Percentiles rank a stretch among this genome's conserved stretches.
phyloP scores from a whole-genome alignment of 2,888 invertebrate species.

The Caenorhabditis imperialis region DNA sequence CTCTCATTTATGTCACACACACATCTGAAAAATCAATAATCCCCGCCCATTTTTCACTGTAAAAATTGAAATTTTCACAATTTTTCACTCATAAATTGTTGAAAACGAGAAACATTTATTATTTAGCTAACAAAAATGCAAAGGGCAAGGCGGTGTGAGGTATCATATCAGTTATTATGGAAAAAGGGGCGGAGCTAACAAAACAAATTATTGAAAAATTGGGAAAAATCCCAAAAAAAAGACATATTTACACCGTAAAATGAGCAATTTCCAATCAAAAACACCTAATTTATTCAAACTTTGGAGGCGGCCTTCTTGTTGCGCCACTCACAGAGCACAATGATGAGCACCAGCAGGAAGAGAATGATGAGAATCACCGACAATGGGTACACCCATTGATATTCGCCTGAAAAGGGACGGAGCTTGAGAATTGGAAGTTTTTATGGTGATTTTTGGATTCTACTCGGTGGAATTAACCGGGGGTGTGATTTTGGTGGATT shows the following conservation, averaged over 20 bases:
- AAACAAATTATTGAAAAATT: too few relatives aligned
- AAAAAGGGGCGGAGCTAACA: too few relatives aligned
- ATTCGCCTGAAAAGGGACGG: slow-evolving; percentile 56
- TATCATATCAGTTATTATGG: slow-evolving; percentile 33
- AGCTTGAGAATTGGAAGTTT: background rate
- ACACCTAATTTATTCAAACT: slow-evolving; percentile 4
- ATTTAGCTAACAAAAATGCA: slow-evolving; percentile 42
- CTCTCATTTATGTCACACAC: too few relatives aligned
- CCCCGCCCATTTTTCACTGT: slow-evolving; percentile 12
- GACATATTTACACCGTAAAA: slow-evolving; percentile 40
- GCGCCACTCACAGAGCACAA: slow-evolving; percentile 68
- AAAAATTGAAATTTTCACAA: too few relatives aligned
- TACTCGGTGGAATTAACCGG: too few relatives aligned
- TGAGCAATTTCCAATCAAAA: too few relatives aligned
- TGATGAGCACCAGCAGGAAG: slow-evolving; percentile 60
- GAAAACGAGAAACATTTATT: too few relatives aligned
- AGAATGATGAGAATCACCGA: slow-evolving; percentile 64
- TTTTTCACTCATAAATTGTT: too few relatives aligned
- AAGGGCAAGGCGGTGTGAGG: slow-evolving; percentile 35
- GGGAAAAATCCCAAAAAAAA: background rate
- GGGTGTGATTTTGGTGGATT: too few relatives aligned
- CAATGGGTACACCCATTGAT: slow-evolving; percentile 68
- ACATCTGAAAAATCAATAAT: too few relatives aligned
- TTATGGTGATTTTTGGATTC: background rate
- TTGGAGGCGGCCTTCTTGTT: slow-evolving; percentile 55